phyloP scores from a whole-genome alignment of 2,113 vertebrate genomes.

The Sphyrna mokarran region DNA sequence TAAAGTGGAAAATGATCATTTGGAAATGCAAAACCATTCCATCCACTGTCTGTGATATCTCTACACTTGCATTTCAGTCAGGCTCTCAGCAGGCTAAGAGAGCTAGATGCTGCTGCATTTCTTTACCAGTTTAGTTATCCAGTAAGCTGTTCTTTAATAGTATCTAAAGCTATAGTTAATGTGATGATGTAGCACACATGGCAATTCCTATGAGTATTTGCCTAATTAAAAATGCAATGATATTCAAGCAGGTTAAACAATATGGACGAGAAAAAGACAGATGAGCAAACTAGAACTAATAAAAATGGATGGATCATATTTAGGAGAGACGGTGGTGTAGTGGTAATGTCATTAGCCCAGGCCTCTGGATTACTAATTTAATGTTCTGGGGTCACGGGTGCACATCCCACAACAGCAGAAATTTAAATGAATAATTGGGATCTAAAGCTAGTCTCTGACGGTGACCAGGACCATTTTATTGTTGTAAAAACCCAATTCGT shows the following conservation, averaged over 20 bases:
- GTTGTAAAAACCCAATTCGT: no score
- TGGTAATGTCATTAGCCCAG: no score
- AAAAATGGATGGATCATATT: not conserved
- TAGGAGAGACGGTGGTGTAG: no score
- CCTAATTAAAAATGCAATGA: not conserved
- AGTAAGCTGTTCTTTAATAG: not conserved
- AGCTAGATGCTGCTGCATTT: not conserved
- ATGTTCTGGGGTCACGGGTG: no score
- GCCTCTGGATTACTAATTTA: no score
- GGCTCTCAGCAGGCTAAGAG: not conserved
- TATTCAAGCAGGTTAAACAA: not conserved
- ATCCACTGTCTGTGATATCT: not conserved
- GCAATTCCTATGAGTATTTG: not conserved
- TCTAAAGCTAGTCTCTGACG: no score
- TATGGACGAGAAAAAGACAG: not conserved
- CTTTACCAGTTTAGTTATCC: not conserved
- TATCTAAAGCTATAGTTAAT: not conserved
- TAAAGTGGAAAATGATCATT: not conserved
- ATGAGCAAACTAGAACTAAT: not conserved
- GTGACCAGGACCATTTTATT: no score
- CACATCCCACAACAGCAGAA: no score
- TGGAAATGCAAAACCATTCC: not conserved
- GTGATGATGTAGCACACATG: not conserved
- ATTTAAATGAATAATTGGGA: no score
- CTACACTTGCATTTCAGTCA: conserved; percentile 3